Percentiles rank a stretch among this genome's conserved stretches.
phyloP scores from a whole-genome alignment of 2,888 invertebrate genomes.

The Norana najaformis region DNA sequence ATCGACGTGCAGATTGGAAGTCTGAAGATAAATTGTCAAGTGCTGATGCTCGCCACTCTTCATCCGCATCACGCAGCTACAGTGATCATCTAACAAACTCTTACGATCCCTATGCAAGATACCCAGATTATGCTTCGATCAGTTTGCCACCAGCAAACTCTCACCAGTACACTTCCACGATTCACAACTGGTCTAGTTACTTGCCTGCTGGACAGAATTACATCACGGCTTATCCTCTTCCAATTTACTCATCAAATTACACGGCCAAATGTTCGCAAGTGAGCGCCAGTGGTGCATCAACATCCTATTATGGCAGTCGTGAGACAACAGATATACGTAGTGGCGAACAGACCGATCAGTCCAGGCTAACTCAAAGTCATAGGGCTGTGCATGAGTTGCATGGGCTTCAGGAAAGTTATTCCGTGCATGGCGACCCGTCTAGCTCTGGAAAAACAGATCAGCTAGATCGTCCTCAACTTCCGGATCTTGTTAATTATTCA shows the following conservation, averaged over 20 bases:
- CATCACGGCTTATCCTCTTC: background rate
- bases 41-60: background rate
- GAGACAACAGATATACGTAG: background rate
- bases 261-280: background rate
- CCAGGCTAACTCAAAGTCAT: background rate
- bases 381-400: background rate
- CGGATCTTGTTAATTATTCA: background rate
- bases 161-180: background rate
- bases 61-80: background rate
- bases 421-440: background rate
- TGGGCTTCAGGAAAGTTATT: background rate
- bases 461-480: background rate
- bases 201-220: background rate
- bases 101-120: background rate
- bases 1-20: background rate
- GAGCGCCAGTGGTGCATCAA: background rate
- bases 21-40: background rate
- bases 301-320: background rate
- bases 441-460: background rate
- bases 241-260: background rate
- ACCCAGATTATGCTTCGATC: background rate
- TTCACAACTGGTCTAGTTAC: background rate
- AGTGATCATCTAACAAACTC: background rate
- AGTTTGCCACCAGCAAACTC: background rate
- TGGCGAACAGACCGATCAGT: background rate